Conservation (phyloP, 37 sponge, comb jelly and placozoan genomes). For the Oopsacas minuta region DNA sequence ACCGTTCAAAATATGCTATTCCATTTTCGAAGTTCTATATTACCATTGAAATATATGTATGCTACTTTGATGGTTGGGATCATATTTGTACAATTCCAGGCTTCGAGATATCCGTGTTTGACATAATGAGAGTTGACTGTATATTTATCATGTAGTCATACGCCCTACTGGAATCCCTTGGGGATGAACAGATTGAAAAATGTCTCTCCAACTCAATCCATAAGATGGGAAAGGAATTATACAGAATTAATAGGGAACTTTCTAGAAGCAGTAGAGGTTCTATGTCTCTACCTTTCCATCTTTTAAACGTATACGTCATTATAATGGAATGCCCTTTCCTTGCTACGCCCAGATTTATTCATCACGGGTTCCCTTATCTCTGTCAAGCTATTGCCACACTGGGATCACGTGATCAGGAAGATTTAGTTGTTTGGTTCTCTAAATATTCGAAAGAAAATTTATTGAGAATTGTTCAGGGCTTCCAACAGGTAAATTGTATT, state of each 20-base stretch:
- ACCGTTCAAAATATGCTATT: too few species aligned
- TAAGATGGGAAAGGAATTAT: constrained; percentile 24
- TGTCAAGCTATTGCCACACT: constrained; percentile 23
- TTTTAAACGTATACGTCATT: constrained; percentile 44
- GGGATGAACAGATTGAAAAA: constrained; percentile 30
- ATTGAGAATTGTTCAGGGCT: constrained; percentile 20
- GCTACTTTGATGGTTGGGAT: too few species aligned
- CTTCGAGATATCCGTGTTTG: too few species aligned
- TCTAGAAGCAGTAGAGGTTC: background rate
- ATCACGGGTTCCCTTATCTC: constrained; percentile 38
- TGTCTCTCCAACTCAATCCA: constrained; percentile 50
- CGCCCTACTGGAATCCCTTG: constrained; percentile 18
- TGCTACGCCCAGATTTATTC: constrained; percentile 62
- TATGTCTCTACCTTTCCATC: background rate
- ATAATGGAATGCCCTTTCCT: constrained; percentile 64
- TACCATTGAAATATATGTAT: too few species aligned
- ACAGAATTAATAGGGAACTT: background rate
- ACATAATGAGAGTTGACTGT: background rate
- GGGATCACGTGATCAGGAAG: constrained; percentile 26
- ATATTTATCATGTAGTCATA: constrained; percentile 18
- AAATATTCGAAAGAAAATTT: constrained; percentile 33
- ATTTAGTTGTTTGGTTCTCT: constrained; percentile 48
- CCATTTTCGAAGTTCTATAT: too few species aligned
- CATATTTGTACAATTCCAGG: too few species aligned
- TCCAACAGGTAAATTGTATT: constrained; percentile 54